Evolutionary conservation across 1,140 invertebrate genomes (phyloP).

Genomic region (Subanguina moxae): DNA sequence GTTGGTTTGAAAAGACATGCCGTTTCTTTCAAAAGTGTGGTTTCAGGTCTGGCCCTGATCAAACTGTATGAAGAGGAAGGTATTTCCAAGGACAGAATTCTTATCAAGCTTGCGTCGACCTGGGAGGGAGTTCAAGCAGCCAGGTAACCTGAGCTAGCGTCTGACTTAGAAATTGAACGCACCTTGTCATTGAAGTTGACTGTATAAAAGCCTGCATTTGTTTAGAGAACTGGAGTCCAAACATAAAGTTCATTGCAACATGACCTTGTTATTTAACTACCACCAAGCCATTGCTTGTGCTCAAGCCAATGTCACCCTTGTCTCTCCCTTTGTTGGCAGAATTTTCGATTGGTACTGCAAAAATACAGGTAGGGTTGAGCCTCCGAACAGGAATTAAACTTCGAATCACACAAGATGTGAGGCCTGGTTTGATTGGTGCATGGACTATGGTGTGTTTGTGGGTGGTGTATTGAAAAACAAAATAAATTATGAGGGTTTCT

Average conservation of each 20-base stretch:
- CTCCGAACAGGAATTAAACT: too few species aligned
- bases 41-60: slow-evolving; percentile 72
- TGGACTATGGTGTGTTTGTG: too few species aligned
- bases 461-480: too few species aligned
- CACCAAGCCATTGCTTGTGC: slow-evolving; percentile 88
- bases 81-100: slow-evolving; percentile 82
- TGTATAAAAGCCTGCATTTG: slow-evolving; percentile 58
- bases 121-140: slow-evolving; percentile 99
- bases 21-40: too few species aligned
- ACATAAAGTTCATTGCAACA: slow-evolving; percentile 91
- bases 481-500: too few species aligned
- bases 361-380: slow-evolving; percentile 74
- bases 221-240: slow-evolving; percentile 79
- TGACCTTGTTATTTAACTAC: slow-evolving; percentile 91
- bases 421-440: too few species aligned
- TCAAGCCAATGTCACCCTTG: slow-evolving; percentile 90
- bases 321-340: slow-evolving; percentile 82
- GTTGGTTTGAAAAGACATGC: too few species aligned
- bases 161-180: too few species aligned
- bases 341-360: slow-evolving; percentile 94
- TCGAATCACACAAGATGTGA: too few species aligned
- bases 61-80: slow-evolving; percentile 81
- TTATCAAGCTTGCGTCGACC: slow-evolving; percentile 93
- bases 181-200: slow-evolving; percentile 13
- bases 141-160: slow-evolving; percentile 64